Evolutionary conservation across 2,888 invertebrate genomes (phyloP).

Genomic region (Drosophila lutescens): DNA sequence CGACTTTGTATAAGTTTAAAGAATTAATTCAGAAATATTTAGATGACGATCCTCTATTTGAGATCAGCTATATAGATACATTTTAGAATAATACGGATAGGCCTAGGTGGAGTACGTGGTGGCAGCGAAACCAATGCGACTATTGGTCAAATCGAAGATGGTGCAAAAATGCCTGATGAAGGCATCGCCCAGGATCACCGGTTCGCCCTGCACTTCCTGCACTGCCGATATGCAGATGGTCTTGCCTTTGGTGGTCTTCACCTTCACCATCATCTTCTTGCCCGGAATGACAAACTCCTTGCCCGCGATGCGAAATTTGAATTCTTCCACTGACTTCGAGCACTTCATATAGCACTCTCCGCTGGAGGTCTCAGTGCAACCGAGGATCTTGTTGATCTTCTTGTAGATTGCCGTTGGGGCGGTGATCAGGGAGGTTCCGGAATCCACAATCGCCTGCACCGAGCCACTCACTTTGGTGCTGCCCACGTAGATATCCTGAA

Average conservation of each 20-base stretch:
- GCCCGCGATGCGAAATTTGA: slow-evolving; percentile 7
- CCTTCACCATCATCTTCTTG: slow-evolving; percentile 13
- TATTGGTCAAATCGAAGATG: slow-evolving; percentile 14
- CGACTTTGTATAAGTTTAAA: too few species aligned
- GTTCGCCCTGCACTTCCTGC: neutral
- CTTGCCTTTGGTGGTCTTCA: slow-evolving; percentile 19
- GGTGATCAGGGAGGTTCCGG: slow-evolving; percentile 36
- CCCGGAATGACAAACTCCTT: slow-evolving; percentile 1
- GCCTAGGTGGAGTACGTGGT: slow-evolving; percentile 3
- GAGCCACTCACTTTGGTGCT: slow-evolving; percentile 15
- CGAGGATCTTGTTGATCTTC: slow-evolving; percentile 18
- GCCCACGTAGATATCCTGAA: slow-evolving; percentile 35
- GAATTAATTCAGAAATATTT: neutral
- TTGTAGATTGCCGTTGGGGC: slow-evolving; percentile 17
- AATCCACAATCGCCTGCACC: slow-evolving; percentile 32
- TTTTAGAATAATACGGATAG: neutral
- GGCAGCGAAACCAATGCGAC: slow-evolving; percentile 27
- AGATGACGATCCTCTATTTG: neutral
- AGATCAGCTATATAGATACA: slow-evolving; percentile 14
- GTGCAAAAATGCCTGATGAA: slow-evolving; percentile 23
- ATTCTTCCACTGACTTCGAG: slow-evolving; percentile 9
- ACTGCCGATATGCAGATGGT: slow-evolving; percentile 19
- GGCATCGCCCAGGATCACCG: slow-evolving; percentile 27
- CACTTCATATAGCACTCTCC: slow-evolving; percentile 39
- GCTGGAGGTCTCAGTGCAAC: slow-evolving; percentile 34